phyloP scores from a whole-genome alignment of 2,113 vertebrate species.

The Cyanistes caeruleus region DNA sequence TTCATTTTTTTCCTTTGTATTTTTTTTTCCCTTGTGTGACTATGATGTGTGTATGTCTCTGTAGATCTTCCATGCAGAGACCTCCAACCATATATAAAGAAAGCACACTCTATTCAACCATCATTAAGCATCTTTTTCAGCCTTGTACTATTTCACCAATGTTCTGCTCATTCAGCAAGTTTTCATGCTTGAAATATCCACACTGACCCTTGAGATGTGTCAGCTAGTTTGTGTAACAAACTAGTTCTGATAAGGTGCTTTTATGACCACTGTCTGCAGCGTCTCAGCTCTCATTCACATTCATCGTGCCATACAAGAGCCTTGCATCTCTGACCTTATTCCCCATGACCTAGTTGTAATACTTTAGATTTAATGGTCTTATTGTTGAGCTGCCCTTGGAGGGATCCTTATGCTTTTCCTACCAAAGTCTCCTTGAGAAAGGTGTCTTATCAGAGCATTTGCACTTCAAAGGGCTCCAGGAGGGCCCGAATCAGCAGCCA shows the following conservation, averaged over 20 bases:
- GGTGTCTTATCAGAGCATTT: not conserved
- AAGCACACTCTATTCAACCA: not conserved
- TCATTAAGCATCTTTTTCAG: conserved; percentile 19
- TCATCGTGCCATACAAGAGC: not conserved
- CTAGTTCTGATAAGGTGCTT: conserved; percentile 10
- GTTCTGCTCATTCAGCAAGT: conserved; percentile 33
- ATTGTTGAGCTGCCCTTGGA: conserved; percentile 48
- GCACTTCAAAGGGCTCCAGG: not conserved
- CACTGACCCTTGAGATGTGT: conserved; percentile 22
- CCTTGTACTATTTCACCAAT: not conserved
- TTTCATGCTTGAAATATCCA: conserved; percentile 38
- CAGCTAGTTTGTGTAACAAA: conserved; percentile 49
- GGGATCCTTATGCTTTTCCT: not conserved
- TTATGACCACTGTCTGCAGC: not conserved
- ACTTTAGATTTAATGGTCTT: conserved; percentile 37
- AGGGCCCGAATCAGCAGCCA: not conserved
- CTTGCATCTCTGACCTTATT: conserved; percentile 46
- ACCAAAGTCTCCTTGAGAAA: not conserved
- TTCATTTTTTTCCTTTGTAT: not conserved
- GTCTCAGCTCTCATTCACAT: conserved; percentile 15
- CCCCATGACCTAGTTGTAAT: not conserved
- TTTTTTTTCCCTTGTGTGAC: not conserved
- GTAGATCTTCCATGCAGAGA: not conserved
- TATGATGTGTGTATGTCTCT: not conserved
- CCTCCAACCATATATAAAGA: not conserved